Evolutionary conservation across 2,113 vertebrate species (phyloP).

Genomic region (Catagonus wagneri): DNA sequence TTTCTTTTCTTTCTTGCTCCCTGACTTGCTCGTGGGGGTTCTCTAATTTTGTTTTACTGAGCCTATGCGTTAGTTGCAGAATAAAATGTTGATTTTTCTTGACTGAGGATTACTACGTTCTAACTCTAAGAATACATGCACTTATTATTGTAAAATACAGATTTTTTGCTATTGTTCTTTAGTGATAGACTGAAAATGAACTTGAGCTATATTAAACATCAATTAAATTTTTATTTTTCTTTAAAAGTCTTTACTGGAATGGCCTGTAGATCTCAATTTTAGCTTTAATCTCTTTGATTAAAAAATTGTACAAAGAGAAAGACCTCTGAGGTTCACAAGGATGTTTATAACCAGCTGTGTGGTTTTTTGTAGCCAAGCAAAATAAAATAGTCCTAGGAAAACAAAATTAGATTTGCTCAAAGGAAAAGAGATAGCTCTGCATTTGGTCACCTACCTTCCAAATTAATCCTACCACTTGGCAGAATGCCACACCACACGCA

Average conservation of each 20-base stretch:
- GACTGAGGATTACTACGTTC: background rate
- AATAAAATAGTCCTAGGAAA: slow-evolving; percentile 63
- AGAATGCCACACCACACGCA: slow-evolving; percentile 10
- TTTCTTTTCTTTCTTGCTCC: background rate
- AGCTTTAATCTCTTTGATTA: slow-evolving; percentile 44
- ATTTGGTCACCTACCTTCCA: slow-evolving; percentile 69
- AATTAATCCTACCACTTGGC: slow-evolving; percentile 69
- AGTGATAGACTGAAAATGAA: background rate
- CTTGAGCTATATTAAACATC: background rate
- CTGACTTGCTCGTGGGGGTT: background rate
- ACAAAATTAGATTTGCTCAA: slow-evolving; percentile 57
- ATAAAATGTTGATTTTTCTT: background rate
- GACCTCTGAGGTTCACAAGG: slow-evolving; percentile 52
- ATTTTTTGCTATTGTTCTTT: background rate
- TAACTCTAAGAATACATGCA: background rate
- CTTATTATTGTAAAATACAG: background rate
- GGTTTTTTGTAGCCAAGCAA: slow-evolving; percentile 66
- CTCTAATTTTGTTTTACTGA: slow-evolving; percentile 51
- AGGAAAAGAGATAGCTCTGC: slow-evolving; percentile 60
- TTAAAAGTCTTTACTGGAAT: slow-evolving; percentile 13
- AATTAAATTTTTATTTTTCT: slow-evolving; percentile 8
- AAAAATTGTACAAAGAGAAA: slow-evolving; percentile 42
- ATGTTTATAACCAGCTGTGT: slow-evolving; percentile 74
- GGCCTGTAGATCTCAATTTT: slow-evolving; percentile 24
- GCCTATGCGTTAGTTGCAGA: background rate